These are phyloP conservation scores for Limnephilus rhombicus DNA, from an alignment of 2,888 invertebrate species.

Conservation along the genomic window DNA sequence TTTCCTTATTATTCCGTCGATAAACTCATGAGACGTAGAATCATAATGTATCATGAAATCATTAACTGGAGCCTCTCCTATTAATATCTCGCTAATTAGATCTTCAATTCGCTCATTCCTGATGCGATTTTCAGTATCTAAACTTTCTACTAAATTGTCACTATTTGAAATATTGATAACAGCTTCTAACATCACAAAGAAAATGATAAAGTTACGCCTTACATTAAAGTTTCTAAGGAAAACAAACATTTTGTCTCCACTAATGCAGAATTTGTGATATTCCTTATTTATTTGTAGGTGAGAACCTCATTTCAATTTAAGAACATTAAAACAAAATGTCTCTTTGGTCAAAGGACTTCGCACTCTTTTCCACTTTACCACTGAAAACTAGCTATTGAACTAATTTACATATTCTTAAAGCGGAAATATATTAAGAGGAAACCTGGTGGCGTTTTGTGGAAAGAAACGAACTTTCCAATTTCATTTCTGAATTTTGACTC, in stretches of 20 bases:
- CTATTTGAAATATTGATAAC: not conserved
- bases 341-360: not conserved
- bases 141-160: not conserved
- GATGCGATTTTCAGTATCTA: not conserved
- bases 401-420: not conserved
- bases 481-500: too few species aligned
- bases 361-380: too few species aligned
- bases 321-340: too few species aligned
- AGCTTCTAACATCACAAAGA: not conserved
- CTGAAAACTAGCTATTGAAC: not conserved
- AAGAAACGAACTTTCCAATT: too few species aligned
- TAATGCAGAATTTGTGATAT: not conserved
- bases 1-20: not conserved
- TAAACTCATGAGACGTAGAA: not conserved
- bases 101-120: not conserved
- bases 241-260: not conserved
- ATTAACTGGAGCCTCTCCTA: not conserved
- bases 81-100: not conserved
- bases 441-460: too few species aligned
- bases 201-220: not conserved
- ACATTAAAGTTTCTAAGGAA: not conserved
- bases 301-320: too few species aligned
- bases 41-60: slow-evolving; percentile 29
- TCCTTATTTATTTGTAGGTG: not conserved
- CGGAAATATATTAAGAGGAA: not conserved